A percentile compares a stretch with the other conserved stretches of the same genome.
These are phyloP conservation scores for Xerus rutilus DNA, from an alignment of 2,797 vertebrate genomes.

Conservation along the genomic window DNA sequence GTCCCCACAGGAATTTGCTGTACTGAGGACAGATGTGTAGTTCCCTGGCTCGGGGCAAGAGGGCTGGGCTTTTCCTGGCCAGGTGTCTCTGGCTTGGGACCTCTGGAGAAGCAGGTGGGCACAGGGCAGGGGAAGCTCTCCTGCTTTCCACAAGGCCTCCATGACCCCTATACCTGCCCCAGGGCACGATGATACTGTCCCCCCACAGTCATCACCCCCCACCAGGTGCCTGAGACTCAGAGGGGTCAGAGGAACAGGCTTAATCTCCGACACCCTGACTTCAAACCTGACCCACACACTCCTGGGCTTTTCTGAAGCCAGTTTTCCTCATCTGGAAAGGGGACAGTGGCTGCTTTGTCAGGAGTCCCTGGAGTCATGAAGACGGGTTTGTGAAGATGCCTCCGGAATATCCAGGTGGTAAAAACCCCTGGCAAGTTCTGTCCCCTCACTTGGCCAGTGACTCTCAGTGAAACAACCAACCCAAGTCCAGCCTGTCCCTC, in stretches of 20 bases:
- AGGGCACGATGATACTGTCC: neutral
- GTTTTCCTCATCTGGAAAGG: neutral
- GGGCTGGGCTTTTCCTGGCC: neutral
- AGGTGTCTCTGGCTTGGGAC: neutral
- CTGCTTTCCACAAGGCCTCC: accelerated
- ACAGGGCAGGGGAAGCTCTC: neutral
- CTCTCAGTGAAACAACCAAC: neutral
- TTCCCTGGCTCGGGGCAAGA: neutral
- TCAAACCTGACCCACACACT: neutral
- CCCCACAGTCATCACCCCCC: neutral
- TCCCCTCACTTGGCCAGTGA: neutral
- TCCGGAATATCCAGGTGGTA: neutral
- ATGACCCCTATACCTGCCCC: neutral
- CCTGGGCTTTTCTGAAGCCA: neutral
- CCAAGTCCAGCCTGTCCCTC: neutral
- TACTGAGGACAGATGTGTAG: neutral
- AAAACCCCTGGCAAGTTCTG: accelerated
- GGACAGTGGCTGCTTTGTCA: too few relatives aligned
- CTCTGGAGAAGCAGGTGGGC: neutral
- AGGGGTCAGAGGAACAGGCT: neutral
- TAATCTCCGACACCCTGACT: too few relatives aligned
- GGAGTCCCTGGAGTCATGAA: neutral
- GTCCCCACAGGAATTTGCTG: neutral
- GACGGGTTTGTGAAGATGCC: neutral
- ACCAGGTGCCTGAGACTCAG: too few relatives aligned